Percentiles rank a stretch among this genome's conserved stretches.
These are phyloP conservation scores for Cerastis rubricosa DNA, from an alignment of 2,888 invertebrate species.

Conservation along the genomic window DNA sequence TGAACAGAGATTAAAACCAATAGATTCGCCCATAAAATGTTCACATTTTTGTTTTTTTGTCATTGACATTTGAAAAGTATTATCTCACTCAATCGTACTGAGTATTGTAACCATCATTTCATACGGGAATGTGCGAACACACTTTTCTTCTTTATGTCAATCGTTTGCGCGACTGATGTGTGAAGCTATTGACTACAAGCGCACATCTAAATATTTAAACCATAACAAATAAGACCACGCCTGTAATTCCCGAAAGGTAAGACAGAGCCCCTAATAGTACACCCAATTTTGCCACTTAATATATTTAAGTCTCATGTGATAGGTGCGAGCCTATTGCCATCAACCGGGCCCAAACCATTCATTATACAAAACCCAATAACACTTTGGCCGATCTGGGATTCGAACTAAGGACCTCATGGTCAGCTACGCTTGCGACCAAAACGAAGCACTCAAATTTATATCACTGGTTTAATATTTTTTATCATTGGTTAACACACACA, in stretches of 20 bases:
- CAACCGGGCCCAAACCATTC: too few species aligned
- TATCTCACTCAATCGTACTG: background rate
- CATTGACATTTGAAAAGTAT: background rate
- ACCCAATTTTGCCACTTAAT: too few species aligned
- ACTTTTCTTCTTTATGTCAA: background rate
- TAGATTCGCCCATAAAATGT: background rate
- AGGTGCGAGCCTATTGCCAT: too few species aligned
- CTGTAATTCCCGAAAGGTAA: too few species aligned
- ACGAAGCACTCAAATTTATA: background rate
- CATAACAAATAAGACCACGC: too few species aligned
- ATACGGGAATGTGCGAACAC: background rate
- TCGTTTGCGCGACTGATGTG: background rate
- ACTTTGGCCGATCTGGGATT: too few species aligned
- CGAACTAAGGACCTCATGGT: too few species aligned
- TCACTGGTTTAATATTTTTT: background rate
- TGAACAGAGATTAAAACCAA: background rate
- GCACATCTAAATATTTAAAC: background rate
- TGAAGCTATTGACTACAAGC: background rate
- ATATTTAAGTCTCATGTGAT: too few species aligned
- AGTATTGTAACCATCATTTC: background rate
- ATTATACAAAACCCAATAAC: too few species aligned
- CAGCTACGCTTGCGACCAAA: too few species aligned
- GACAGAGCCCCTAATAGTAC: too few species aligned
- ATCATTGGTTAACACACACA: background rate
- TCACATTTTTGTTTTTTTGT: background rate